These are phyloP conservation scores for Sciaenops ocellatus DNA, from an alignment of 2,797 vertebrate species.

Conservation along the genomic window DNA sequence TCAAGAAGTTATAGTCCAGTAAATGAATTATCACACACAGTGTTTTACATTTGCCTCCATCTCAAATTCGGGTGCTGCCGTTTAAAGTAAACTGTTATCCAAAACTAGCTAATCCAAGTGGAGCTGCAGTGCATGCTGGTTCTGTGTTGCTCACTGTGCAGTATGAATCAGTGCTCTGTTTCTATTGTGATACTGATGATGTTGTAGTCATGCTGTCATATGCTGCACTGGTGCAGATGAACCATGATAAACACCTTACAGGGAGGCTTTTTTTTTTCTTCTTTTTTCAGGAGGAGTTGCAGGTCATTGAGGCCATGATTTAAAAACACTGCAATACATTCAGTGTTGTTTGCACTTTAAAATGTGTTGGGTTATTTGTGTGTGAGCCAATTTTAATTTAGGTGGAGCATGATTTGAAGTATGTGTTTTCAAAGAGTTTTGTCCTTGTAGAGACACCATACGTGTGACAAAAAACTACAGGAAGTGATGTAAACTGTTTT, in stretches of 20 bases:
- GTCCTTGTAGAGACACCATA: not conserved
- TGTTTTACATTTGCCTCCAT: not conserved
- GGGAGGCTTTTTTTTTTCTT: not conserved
- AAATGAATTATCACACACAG: not conserved
- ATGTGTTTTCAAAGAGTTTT: not conserved
- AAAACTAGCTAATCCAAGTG: not conserved
- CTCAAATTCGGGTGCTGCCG: not conserved
- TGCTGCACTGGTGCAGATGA: not conserved
- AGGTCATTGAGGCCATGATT: not conserved
- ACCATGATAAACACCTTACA: not conserved
- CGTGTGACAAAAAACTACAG: not conserved
- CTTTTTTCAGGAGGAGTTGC: not conserved
- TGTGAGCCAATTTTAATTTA: not conserved
- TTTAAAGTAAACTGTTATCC: not conserved
- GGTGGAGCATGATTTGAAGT: not conserved
- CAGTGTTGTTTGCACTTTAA: not conserved
- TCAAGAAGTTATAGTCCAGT: not conserved
- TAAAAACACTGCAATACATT: not conserved
- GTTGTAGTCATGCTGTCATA: not conserved
- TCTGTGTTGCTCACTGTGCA: not conserved
- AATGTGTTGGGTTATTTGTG: conserved; percentile 2
- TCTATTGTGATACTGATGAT: not conserved
- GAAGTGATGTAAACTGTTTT: not conserved
- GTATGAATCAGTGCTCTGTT: not conserved
- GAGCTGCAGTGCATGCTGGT: not conserved